A percentile compares a stretch with the other conserved stretches of the same genome.
Conservation (phyloP, 2,888 invertebrate genomes). For the Epinotia nisella region DNA sequence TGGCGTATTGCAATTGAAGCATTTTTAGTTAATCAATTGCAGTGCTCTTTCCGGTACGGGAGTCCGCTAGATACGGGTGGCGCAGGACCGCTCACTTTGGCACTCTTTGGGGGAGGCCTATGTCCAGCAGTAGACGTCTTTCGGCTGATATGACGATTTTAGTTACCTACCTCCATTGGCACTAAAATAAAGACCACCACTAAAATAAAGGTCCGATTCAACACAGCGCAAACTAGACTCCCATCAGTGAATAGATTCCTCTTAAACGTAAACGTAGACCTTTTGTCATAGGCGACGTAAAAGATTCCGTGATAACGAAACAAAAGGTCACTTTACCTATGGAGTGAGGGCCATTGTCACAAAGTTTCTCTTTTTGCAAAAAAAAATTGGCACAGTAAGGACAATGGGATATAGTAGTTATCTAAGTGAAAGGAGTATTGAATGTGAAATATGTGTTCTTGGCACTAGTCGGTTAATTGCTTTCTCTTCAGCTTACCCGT, state of each 20-base stretch:
- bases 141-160: too few species aligned
- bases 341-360: constrained; percentile 31
- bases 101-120: too few species aligned
- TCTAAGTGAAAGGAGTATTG: neutral
- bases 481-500: too few species aligned
- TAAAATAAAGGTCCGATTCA: neutral
- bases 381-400: constrained; percentile 1
- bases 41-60: too few species aligned
- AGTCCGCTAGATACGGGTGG: too few species aligned
- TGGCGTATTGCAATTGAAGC: too few species aligned
- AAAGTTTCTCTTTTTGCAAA: constrained; percentile 29
- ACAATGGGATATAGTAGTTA: constrained; percentile 1
- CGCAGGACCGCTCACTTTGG: too few species aligned
- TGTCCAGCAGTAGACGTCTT: too few species aligned
- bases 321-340: constrained; percentile 38
- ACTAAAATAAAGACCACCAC: neutral
- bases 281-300: constrained; percentile 24
- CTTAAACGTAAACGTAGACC: constrained; percentile 24
- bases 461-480: too few species aligned
- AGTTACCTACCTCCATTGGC: neutral
- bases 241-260: constrained; percentile 18
- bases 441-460: neutral
- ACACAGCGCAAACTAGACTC: constrained; percentile 14
- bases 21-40: too few species aligned
- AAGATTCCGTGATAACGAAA: constrained; percentile 35